These are phyloP conservation scores for Amblyraja radiata DNA, from an alignment of 2,797 vertebrate species.

Conservation along the genomic window DNA sequence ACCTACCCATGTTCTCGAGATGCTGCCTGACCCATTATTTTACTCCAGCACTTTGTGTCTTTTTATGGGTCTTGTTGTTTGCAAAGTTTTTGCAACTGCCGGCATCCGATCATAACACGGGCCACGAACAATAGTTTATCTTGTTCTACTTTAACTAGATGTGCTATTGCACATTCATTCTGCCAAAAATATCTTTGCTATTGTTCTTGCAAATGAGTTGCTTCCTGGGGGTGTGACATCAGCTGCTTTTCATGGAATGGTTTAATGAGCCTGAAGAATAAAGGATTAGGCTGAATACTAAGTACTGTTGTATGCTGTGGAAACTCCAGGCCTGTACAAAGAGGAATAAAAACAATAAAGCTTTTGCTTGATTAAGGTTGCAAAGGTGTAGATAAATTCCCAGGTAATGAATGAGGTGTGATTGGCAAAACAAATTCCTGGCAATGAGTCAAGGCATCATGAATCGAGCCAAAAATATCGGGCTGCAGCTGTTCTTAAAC, in stretches of 20 bases:
- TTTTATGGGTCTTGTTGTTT: neutral
- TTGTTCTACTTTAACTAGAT: neutral
- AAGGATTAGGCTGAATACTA: neutral
- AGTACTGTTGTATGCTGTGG: neutral
- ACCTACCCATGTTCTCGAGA: no score
- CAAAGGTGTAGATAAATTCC: constrained; percentile 1
- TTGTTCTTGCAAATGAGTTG: neutral
- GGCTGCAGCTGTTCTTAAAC: neutral
- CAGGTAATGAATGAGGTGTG: constrained; percentile 19
- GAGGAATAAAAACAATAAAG: neutral
- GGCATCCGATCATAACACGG: neutral
- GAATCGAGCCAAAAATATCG: neutral
- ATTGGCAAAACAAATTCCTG: constrained; percentile 18
- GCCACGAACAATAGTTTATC: no score
- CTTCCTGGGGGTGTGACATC: neutral
- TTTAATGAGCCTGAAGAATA: neutral
- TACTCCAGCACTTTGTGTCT: no score
- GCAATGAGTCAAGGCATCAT: neutral
- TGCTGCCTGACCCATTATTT: no score
- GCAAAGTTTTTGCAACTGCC: neutral
- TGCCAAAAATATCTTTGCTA: constrained; percentile 7
- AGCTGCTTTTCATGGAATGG: constrained; percentile 8
- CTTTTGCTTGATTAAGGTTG: neutral
- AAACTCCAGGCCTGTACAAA: neutral
- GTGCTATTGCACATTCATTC: neutral